Evolutionary conservation across 2,888 invertebrate genomes (phyloP), one percentile per base, ranked within the genome.

Genomic region (Andrena trimmerana): DNA sequence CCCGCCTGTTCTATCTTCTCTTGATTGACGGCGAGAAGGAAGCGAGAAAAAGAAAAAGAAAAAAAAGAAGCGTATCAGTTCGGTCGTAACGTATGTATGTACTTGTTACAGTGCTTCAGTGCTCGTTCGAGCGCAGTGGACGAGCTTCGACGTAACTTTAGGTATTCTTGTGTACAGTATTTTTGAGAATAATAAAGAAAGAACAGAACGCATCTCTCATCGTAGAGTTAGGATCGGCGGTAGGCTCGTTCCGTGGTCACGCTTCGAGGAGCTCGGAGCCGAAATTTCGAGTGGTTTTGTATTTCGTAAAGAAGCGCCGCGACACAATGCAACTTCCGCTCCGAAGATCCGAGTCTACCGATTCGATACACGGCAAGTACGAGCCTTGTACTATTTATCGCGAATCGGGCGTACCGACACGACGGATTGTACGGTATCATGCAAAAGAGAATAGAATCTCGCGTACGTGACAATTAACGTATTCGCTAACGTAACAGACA

Each of bases 161-260:
- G 87, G 86, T 86, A 88, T 88, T 88, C 81, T 88, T 83, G 73
- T 89, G 86, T 89, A 89, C 89, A 89, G 89, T 89, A 89, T 89
- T 89, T 73, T 88, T 88, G 84, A 88, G 81, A 83, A 78, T 84
- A 86, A 88, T 72, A 79, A 76, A 57, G 57, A 70, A 36, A 67
- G 54, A 36, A 59, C 59, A 57, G 60, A 57, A 59, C 63, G 69
- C 78, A 83, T 83, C 83, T 65, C 69, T 76, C 83, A 54, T 76
- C 69, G 69, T 84, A 84, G 83, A 57, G 2, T 65, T 84, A 84
- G 82, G 54, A 59, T 62, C 68, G 60, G 68, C 76, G 82, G 82
- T 82, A 82, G 80, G 66, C 82, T 74, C 79, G 52, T 73, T 10
- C 50, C 20, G 13, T 31, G 20, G 27, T 75, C 52, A 66, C 13